A percentile compares a stretch with the other conserved stretches of the same genome.
Conservation (phyloP, 2,113 vertebrate species). For the Cnemophilus loriae region DNA sequence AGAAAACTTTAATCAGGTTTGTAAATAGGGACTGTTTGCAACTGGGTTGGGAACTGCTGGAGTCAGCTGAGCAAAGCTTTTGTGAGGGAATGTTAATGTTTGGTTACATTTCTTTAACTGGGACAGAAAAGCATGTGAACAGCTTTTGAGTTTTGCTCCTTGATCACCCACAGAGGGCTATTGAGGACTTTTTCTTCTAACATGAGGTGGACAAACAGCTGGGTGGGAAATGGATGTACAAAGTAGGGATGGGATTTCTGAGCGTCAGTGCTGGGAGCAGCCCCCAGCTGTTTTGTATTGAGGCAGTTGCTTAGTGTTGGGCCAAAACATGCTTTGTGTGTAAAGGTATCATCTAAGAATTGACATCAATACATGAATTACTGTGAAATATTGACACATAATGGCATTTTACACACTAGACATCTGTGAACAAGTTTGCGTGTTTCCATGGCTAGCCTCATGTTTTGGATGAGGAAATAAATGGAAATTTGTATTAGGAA, state of each 20-base stretch:
- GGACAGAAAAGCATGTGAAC: not conserved
- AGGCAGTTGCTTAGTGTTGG: not conserved
- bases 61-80: not conserved
- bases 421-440: not conserved
- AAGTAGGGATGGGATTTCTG: not conserved
- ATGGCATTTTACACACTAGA: not conserved
- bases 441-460: not conserved
- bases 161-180: not conserved
- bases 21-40: not conserved
- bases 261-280: not conserved
- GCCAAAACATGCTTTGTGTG: not conserved
- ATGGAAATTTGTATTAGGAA: not conserved
- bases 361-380: not conserved
- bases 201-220: not conserved
- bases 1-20: not conserved
- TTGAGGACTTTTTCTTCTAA: not conserved
- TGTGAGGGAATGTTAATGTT: not conserved
- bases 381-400: not conserved
- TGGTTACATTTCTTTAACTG: not conserved
- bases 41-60: fast-evolving
- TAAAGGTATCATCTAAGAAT: not conserved
- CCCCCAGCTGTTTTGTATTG: not conserved
- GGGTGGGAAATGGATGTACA: not conserved
- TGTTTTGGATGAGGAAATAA: not conserved
- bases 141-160: not conserved